Base-by-base conservation (phyloP, 2,113 vertebrate genomes). In the Philantomba maxwellii region DNA sequence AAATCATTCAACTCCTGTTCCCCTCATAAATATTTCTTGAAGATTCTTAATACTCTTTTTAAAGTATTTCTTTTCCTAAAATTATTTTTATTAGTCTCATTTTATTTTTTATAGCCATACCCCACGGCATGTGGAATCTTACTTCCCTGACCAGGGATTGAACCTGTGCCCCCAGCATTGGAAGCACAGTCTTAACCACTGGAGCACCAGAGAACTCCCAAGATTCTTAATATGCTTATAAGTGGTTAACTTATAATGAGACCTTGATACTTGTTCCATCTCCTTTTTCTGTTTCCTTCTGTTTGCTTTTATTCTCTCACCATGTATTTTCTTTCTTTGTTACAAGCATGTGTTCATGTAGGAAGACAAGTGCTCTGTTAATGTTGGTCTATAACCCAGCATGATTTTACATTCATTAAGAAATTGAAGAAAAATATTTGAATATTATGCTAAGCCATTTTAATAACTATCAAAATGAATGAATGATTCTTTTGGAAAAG, bases 331-430 rank as follows among this genome's bases (percentile, higher is more conserved):
- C 58, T 95, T 89, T 90, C 66, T 82, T 85, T 92, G 16, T 84
- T 94, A 73, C 51, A 95, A 91, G 70, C 12, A 36, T 28, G 19
- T 90, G 26, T 66, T 93, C 49, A 60, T 49, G 28, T 11, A 93
- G 53, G 53, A 89, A 91, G 21, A 47, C 30, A 80, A 30, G 16
- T 94, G 33, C 15, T 86, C 45, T 85, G 36, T 58, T 92, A 81
- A 78, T 26, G 83, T 13, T 88, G 53, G 30, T 89, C 83, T 94
- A 49, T 19, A 87, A 55, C 64, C 16, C 33, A 75, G 81, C 9
- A 84, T 91, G 25, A 47, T 89, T 94, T 39, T 90, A 80, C 90
- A 95, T 93, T 96, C 93, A 97, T 87, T 82, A 36, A 86, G 92
- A 88, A 95, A 53, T 30, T 89, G 39, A 95, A 96, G 45, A 91